Base-by-base conservation (phyloP, 1,140 invertebrate genomes). In the Lucilia sericata region DNA sequence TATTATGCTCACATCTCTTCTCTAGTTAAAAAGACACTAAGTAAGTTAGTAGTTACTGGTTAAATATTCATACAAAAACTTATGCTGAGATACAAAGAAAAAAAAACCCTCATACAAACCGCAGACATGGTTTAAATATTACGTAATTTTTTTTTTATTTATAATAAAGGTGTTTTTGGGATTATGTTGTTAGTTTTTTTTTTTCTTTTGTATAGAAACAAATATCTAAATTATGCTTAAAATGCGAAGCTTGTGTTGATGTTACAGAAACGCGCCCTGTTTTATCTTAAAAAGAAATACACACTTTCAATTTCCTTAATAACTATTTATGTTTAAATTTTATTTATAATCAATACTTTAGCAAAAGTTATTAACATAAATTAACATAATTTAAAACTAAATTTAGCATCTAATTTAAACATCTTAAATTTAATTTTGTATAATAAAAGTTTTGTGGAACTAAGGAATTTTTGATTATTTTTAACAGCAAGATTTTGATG, bases 111-210 rank as follows among this genome's bases (percentile, higher is more conserved):
- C 55, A 10, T 10, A 60, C 12, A 17, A 60, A 60, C 55, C 55
- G 55, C 55, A 60, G 55, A n/a, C 55, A 60, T 60, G 55, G 55
- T 60, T 60, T 60, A 60, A 14, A 60, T 60, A n/a, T 60, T 60
- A 60, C 55, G 14, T 60, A 60, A 60, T 60, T 60, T 60, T 60
- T 30, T 30, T 30, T 60, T 60, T n/a, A n/a, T 60, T 60, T n/a
- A n/a, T 30, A 30, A 60, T 7, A 60, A 60, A 60, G 55, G 55
- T 60, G 17, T 60, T 60, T 60, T 42, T 60, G 55, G 55, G 14
- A 60, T 60, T 60, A 14, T 60, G n/a, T 60, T 60, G 42, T 42
- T 60, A 60, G n/a, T 60, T 7, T 60, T 60, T 60, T 60, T 14
- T 60, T 60, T 60, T 17, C 14, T 30, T 30, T 30, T 30, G 3